Conservation (phyloP, 1,140 invertebrate genomes). For the Meteorus sp. region DNA sequence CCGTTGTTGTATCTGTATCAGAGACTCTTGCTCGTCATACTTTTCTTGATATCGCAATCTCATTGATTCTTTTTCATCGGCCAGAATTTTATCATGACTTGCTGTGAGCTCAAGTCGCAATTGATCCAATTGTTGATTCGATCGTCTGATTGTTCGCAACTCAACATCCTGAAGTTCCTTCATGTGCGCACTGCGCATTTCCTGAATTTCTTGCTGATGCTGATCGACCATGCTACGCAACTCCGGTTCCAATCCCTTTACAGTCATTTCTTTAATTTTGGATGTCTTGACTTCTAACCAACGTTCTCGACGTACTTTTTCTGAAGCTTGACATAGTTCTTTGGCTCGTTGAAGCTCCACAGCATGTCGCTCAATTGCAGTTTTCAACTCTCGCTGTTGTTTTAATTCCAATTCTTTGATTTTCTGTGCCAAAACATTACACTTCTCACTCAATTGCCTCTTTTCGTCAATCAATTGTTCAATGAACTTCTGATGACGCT, state of each 20-base stretch:
- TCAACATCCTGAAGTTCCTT: constrained; percentile 64
- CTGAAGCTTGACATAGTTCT: constrained; percentile 66
- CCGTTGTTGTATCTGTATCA: constrained; percentile 38
- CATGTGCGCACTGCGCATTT: constrained; percentile 58
- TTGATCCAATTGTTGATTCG: constrained; percentile 35
- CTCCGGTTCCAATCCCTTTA: constrained; percentile 74
- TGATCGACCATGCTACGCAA: constrained; percentile 66
- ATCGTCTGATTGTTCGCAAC: constrained; percentile 58
- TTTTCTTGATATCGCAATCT: constrained; percentile 43
- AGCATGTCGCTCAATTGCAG: constrained; percentile 65
- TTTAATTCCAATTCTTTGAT: constrained; percentile 62
- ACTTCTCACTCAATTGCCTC: constrained; percentile 67
- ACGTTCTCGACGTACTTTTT: constrained; percentile 67
- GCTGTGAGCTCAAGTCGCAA: constrained; percentile 51
- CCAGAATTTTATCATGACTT: constrained; percentile 55
- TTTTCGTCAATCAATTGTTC: constrained; percentile 72
- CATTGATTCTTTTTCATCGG: constrained; percentile 50
- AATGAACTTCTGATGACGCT: constrained; percentile 71
- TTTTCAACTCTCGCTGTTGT: constrained; percentile 60
- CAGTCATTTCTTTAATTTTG: constrained; percentile 74
- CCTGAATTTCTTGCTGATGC: constrained; percentile 57
- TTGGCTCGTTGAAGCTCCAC: constrained; percentile 67
- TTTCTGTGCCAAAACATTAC: constrained; percentile 59
- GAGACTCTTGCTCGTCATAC: constrained; percentile 44
- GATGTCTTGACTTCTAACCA: constrained; percentile 72